phyloP scores from a whole-genome alignment of 2,888 invertebrate genomes.

The Phengaris alcon region DNA sequence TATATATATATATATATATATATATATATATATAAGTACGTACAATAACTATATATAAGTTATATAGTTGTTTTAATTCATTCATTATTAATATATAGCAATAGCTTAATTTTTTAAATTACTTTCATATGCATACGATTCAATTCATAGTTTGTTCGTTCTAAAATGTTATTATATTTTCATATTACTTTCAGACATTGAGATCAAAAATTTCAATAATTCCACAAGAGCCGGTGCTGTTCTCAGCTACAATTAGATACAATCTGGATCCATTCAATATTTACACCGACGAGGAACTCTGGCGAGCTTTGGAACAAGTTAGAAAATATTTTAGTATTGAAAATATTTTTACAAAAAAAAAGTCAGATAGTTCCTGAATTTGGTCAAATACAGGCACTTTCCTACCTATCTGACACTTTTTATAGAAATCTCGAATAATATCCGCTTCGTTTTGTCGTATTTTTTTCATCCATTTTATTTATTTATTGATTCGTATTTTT shows the following conservation, averaged over 20 bases:
- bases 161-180: not conserved
- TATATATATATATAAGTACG: too few relatives aligned
- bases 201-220: constrained; percentile 82
- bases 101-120: too few relatives aligned
- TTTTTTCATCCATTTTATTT: not conserved
- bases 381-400: too few relatives aligned
- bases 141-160: not conserved
- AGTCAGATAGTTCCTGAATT: too few relatives aligned
- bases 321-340: not conserved
- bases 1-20: too few relatives aligned
- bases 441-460: not conserved
- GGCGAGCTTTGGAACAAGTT: constrained; percentile 85
- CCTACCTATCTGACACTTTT: too few relatives aligned
- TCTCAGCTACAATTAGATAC: constrained; percentile 84
- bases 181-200: constrained; percentile 70
- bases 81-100: too few relatives aligned
- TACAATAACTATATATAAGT: too few relatives aligned
- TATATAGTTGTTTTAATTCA: too few relatives aligned
- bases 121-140: not conserved
- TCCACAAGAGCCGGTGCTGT: constrained; percentile 91
- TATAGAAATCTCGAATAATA: not conserved
- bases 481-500: constrained; percentile 32
- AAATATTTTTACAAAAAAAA: not conserved
- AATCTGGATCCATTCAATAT: constrained; percentile 88
- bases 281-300: constrained; percentile 83